Evolutionary conservation across 30 jellyfish, hydroid and myxozoan species (phyloP).

Genomic region (Catostylus mosaicus): DNA sequence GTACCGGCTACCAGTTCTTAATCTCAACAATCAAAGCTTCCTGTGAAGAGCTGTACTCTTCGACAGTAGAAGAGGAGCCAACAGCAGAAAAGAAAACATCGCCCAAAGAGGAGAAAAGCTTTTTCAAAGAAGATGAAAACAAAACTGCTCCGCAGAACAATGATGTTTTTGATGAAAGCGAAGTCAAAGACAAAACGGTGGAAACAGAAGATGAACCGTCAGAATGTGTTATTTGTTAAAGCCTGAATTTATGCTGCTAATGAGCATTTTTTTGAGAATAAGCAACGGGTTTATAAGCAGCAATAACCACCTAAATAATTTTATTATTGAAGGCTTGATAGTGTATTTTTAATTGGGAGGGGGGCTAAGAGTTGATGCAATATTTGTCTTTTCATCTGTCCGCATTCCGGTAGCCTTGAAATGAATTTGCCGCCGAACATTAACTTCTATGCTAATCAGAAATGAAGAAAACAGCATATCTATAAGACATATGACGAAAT

Average conservation of each 20-base stretch:
- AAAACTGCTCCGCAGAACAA: conserved; percentile 5
- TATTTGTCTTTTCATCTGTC: too few relatives aligned
- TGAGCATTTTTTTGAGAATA: too few relatives aligned
- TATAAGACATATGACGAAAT: too few relatives aligned
- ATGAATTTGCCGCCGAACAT: too few relatives aligned
- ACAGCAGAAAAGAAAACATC: conserved; percentile 31
- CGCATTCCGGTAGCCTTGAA: too few relatives aligned
- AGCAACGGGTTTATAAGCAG: too few relatives aligned
- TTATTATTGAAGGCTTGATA: too few relatives aligned
- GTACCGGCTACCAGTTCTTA: conserved; percentile 75
- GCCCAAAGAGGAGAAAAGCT: conserved; percentile 34
- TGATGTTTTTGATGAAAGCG: conserved; percentile 29
- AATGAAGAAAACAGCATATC: too few relatives aligned
- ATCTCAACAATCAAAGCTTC: conserved; percentile 63
- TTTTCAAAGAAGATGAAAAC: conserved; percentile 46
- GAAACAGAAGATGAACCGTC: conserved; percentile 48
- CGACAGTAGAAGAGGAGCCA: conserved; percentile 63
- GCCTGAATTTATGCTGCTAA: background rate
- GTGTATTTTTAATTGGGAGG: too few relatives aligned
- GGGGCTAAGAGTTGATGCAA: too few relatives aligned
- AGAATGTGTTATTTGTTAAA: conserved; percentile 41
- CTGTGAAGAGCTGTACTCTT: conserved; percentile 61
- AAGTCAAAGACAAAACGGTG: conserved; percentile 2
- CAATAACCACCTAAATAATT: too few relatives aligned
- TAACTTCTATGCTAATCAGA: too few relatives aligned